Evolutionary conservation across 37 sponge, comb jelly and placozoan genomes (phyloP).

Genomic region (Dysidea cf. avara): DNA sequence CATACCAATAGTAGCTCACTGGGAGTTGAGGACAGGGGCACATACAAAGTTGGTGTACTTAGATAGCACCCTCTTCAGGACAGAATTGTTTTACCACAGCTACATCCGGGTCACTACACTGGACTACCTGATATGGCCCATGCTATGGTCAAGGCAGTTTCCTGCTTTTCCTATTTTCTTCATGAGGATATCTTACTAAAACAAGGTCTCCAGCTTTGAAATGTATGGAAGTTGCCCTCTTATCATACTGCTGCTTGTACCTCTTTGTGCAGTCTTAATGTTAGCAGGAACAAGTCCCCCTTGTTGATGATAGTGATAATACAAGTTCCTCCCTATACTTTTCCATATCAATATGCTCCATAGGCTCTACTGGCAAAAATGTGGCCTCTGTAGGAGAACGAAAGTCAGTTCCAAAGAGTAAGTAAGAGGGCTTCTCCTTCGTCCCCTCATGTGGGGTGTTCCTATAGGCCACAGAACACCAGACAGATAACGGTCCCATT

Average conservation of each 20-base stretch:
- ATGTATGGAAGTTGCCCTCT: neutral
- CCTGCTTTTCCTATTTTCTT: constrained; percentile 28
- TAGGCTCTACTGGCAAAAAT: constrained; percentile 4
- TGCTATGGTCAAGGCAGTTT: constrained; percentile 52
- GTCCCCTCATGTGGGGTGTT: too few species aligned
- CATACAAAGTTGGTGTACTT: too few species aligned
- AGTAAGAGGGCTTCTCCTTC: too few species aligned
- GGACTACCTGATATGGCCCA: constrained; percentile 17
- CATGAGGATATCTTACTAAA: constrained; percentile 15
- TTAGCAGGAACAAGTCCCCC: neutral
- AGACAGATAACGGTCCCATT: too few species aligned
- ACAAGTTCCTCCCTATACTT: constrained; percentile 32
- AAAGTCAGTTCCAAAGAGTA: constrained; percentile 31
- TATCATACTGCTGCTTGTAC: constrained; percentile 23
- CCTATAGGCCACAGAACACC: too few species aligned
- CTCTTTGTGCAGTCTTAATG: constrained; percentile 2
- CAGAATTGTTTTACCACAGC: constrained; percentile 12
- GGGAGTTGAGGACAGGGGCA: too few species aligned
- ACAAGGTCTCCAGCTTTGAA: constrained; percentile 15
- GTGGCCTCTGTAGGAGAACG: constrained; percentile 29
- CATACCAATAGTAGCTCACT: too few species aligned
- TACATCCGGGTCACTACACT: constrained; percentile 1
- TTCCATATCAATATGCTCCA: neutral
- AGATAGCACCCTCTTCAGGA: constrained; percentile 6
- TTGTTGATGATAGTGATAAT: constrained; percentile 17